Conservation (phyloP, 2,888 invertebrate species). For the Cotesia congregata region DNA sequence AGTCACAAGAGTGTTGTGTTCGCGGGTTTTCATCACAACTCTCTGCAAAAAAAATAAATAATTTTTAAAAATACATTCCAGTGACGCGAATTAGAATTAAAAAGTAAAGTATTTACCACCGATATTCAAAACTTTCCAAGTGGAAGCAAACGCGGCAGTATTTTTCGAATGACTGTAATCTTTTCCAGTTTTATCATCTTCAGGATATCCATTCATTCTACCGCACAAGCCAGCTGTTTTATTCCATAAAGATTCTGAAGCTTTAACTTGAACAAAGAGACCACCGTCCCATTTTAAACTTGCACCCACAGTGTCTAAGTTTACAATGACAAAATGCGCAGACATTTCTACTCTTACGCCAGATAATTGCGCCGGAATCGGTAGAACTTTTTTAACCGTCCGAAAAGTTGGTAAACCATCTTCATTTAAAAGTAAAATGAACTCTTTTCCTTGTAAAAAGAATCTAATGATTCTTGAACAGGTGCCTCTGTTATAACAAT, state of each 20-base stretch:
- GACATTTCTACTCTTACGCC: slow-evolving; percentile 82
- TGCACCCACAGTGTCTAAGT: slow-evolving; percentile 78
- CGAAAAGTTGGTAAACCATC: slow-evolving; percentile 50
- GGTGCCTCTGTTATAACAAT: slow-evolving; percentile 72
- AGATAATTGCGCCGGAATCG: slow-evolving; percentile 81
- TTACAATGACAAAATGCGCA: slow-evolving; percentile 79
- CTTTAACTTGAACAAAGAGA: slow-evolving; percentile 76
- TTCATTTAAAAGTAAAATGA: slow-evolving; percentile 70
- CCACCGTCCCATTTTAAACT: slow-evolving; percentile 81
- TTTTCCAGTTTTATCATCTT: slow-evolving; percentile 77
- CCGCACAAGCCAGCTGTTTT: slow-evolving; percentile 89
- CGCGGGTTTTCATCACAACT: slow-evolving; percentile 73
- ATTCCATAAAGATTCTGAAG: slow-evolving; percentile 80
- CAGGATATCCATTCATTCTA: slow-evolving; percentile 78
- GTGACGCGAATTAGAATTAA: background rate
- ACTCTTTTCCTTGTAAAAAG: slow-evolving; percentile 81
- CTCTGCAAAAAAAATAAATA: slow-evolving; percentile 68
- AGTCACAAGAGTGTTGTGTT: slow-evolving; percentile 72
- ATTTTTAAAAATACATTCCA: slow-evolving; percentile 3
- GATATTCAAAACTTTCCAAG: slow-evolving; percentile 75
- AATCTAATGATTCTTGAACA: slow-evolving; percentile 74
- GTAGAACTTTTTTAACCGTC: slow-evolving; percentile 68
- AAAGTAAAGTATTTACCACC: slow-evolving; percentile 67
- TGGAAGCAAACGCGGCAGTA: slow-evolving; percentile 73
- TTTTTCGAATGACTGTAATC: slow-evolving; percentile 72